These are phyloP conservation scores for Orthonyx spaldingii DNA, from an alignment of 2,113 vertebrate genomes.

Conservation along the genomic window DNA sequence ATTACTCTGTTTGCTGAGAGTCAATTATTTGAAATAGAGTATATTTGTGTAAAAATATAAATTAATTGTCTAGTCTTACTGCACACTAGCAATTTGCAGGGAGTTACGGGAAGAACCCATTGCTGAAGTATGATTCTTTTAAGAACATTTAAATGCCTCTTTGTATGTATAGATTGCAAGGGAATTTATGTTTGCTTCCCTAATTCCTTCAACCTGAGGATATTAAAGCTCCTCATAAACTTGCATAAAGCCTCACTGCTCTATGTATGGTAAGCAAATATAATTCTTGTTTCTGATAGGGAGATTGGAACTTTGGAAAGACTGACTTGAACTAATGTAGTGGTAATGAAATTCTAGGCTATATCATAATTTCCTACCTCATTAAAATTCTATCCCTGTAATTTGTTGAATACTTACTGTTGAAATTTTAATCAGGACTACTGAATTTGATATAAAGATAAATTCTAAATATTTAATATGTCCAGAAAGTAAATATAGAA, in stretches of 20 bases:
- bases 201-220: background rate
- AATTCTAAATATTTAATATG: background rate
- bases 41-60: background rate
- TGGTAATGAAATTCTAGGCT: background rate
- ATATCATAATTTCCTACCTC: background rate
- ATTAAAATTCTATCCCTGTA: background rate
- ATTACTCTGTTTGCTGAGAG: background rate
- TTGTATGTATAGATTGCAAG: background rate
- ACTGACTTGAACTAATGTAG: background rate
- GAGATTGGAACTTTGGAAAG: background rate
- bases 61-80: background rate
- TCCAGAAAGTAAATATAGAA: background rate
- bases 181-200: background rate
- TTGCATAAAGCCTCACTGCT: background rate
- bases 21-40: background rate
- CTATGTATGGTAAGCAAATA: background rate
- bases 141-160: background rate
- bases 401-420: background rate
- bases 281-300: background rate
- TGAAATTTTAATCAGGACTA: background rate
- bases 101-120: background rate
- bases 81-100: background rate
- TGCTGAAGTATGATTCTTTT: background rate
- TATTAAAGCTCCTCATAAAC: background rate
- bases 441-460: background rate